Base-by-base conservation (phyloP, 1,140 invertebrate genomes). In the Antheraea pernyi region DNA sequence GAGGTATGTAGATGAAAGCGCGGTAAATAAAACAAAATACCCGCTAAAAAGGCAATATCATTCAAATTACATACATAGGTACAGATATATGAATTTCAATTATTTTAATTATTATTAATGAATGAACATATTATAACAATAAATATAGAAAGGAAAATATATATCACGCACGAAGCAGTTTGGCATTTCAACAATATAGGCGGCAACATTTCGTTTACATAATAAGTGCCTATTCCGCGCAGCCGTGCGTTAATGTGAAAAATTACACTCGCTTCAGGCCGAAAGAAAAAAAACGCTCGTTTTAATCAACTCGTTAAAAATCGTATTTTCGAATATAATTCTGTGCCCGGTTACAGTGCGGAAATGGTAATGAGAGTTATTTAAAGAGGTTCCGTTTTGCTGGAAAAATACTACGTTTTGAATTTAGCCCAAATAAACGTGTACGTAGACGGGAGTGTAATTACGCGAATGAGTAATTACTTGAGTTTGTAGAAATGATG, bases 321-420 rank as follows among this genome's bases (percentile, higher is more conserved):
- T 83, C 80, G 82, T 81, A 82, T 84, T 84, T 81, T 36, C 71
- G 74, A 81, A 83, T 83, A 88, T 89, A 88, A 88, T 87, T 85
- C 76, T 79, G 74, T 65, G 71, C 68, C 78, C 79, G 75, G 79
- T 84, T 75, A 79, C 81, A 69, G 74, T 77, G 75, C 76, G 76
- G 77, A 79, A 78, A 86, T 85, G 85, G 89, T 87, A 91, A 88
- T 82, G 88, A 89, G 86, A 78, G 85, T 80, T 89, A 88, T 91
- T 89, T 88, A 85, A 84, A 82, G 75, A 72, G 78, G 81, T 67
- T 75, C 71, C 30, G 60, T 36, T 61, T 36, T 11, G 11, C 8
- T 61, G 10, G 9, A 61, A 61, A 61, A 61, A 7, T 13, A 7
- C 6, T 30, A 22, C 13, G 22, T 19, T 60, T 60, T 60, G 19